These are phyloP conservation scores for Malacosoma neustria DNA, from an alignment of 2,888 invertebrate genomes.

Conservation along the genomic window DNA sequence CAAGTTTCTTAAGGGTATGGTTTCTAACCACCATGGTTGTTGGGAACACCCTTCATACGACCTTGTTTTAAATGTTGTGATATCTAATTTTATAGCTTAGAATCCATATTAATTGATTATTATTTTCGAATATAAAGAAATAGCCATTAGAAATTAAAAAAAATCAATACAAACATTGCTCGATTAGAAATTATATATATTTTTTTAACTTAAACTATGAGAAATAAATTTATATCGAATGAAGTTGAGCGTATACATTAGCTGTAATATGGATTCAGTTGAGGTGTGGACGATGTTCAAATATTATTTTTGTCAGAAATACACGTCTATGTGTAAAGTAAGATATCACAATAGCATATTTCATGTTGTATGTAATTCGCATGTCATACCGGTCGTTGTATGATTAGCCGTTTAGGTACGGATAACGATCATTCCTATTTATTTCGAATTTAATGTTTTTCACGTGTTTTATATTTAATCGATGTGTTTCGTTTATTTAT, in stretches of 20 bases:
- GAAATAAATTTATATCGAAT: too few species aligned
- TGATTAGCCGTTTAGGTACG: slow-evolving; percentile 34
- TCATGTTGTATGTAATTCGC: slow-evolving; percentile 29
- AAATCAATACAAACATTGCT: too few species aligned
- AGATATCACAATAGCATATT: slow-evolving; percentile 12
- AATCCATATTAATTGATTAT: too few species aligned
- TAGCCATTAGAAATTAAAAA: too few species aligned
- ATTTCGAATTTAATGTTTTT: slow-evolving; percentile 54
- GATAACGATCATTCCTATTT: slow-evolving; percentile 55
- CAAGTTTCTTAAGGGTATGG: slow-evolving; percentile 31
- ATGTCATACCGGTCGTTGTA: slow-evolving; percentile 34
- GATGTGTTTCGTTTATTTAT: neutral
- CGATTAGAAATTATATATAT: too few species aligned
- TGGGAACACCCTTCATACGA: slow-evolving; percentile 30
- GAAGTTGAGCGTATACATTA: too few species aligned
- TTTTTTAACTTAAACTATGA: too few species aligned
- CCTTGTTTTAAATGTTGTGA: neutral
- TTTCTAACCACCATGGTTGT: slow-evolving; percentile 44
- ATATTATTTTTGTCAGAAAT: too few species aligned
- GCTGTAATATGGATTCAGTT: too few species aligned
- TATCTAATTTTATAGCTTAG: neutral
- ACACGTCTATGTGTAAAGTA: neutral
- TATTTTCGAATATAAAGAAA: too few species aligned
- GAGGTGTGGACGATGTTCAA: too few species aligned
- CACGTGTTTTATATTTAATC: slow-evolving; percentile 19